Percentiles rank a stretch among this genome's conserved stretches.
Evolutionary conservation across 2,113 vertebrate genomes (phyloP).

Genomic region (Muntiacus reevesi): DNA sequence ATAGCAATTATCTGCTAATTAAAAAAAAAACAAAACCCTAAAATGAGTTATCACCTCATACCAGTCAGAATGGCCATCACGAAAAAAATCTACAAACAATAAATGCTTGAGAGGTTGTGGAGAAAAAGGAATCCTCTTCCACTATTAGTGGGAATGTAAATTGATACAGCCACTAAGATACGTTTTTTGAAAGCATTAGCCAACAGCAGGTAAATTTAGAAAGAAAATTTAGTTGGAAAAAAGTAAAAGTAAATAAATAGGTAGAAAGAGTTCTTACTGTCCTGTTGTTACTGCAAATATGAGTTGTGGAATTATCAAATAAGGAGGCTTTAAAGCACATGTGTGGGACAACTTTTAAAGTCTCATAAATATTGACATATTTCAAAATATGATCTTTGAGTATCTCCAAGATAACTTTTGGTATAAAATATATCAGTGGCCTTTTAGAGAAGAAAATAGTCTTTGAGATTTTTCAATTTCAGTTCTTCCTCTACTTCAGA

Average conservation of each 20-base stretch:
- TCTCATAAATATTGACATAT: constrained; percentile 48
- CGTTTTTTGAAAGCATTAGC: constrained; percentile 2
- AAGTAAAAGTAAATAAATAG: constrained; percentile 9
- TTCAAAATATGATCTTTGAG: constrained; percentile 11
- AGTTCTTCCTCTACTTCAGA: not conserved
- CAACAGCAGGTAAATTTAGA: not conserved
- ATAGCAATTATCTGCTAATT: too few species aligned
- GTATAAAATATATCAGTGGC: not conserved
- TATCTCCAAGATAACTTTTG: constrained; percentile 11
- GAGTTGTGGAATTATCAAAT: constrained; percentile 7
- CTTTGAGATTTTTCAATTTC: constrained; percentile 10
- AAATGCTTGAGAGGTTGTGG: not conserved
- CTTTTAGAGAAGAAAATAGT: constrained; percentile 2
- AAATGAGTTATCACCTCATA: not conserved
- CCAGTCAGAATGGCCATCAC: not conserved
- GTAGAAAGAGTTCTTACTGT: constrained; percentile 1
- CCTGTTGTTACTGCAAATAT: not conserved
- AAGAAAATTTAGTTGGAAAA: constrained; percentile 2
- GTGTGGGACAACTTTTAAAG: not conserved
- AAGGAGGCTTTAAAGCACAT: not conserved
- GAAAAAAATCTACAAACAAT: not conserved
- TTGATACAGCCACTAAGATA: not conserved
- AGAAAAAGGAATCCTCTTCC: not conserved
- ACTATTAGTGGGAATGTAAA: not conserved
- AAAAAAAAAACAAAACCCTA: too few species aligned